phyloP scores from a whole-genome alignment of 2,888 invertebrate species.

The Thysanoteuthis rhombus region DNA sequence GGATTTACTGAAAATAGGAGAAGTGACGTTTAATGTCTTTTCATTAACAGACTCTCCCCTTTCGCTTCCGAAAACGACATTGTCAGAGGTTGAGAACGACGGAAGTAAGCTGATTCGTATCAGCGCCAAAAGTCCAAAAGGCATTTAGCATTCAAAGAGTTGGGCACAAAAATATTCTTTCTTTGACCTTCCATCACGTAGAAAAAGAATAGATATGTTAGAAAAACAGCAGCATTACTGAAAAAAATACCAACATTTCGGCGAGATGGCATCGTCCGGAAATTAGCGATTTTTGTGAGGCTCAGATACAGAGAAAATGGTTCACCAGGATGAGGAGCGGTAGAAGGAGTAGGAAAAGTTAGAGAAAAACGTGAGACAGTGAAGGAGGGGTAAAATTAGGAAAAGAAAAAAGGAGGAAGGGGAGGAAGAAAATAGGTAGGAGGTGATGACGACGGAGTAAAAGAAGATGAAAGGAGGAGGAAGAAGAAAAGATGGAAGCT shows the following conservation, averaged over 20 bases:
- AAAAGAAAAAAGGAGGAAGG: neutral
- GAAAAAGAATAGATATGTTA: neutral
- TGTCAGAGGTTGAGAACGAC: neutral
- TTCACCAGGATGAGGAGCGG: no score
- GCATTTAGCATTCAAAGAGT: neutral
- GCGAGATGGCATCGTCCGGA: neutral
- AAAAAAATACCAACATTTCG: no score
- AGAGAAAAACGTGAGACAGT: neutral
- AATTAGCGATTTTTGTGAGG: neutral
- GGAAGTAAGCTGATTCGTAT: neutral
- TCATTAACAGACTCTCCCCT: neutral
- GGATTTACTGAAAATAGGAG: neutral
- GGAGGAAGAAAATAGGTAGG: neutral
- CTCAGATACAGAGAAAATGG: neutral
- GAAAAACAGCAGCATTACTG: neutral
- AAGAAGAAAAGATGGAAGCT: neutral
- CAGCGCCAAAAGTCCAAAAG: neutral
- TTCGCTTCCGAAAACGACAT: neutral
- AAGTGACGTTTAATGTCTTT: neutral
- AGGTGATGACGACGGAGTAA: neutral
- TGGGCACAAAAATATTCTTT: neutral
- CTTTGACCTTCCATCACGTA: neutral
- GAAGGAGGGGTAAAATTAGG: neutral
- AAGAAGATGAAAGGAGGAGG: neutral
- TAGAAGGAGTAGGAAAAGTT: neutral